phyloP scores from a whole-genome alignment of 2,113 vertebrate species.

The Cynocephalus volans region DNA sequence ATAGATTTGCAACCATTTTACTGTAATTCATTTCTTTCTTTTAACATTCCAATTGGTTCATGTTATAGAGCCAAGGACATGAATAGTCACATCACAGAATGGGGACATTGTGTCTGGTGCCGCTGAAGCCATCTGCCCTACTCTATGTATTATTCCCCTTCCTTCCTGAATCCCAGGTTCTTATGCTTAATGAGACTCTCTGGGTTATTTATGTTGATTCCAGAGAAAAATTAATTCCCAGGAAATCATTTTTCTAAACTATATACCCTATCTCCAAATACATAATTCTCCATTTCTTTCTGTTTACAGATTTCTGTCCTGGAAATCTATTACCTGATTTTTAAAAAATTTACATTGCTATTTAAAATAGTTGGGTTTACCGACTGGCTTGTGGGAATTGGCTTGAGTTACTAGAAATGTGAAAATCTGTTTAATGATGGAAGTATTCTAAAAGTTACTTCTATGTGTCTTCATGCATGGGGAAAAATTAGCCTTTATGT shows the following conservation, averaged over 20 bases:
- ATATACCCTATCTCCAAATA: background rate
- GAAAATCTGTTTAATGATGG: background rate
- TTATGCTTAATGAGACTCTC: background rate
- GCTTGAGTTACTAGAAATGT: background rate
- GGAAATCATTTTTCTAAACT: constrained; percentile 53
- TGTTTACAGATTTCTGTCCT: constrained; percentile 3
- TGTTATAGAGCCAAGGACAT: background rate
- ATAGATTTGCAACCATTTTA: background rate
- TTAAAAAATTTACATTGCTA: background rate
- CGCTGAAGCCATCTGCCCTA: background rate
- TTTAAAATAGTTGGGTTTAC: constrained; percentile 47
- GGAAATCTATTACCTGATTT: background rate
- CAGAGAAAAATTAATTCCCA: background rate
- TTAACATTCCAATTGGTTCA: background rate
- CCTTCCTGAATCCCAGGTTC: background rate
- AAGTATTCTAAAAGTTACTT: background rate
- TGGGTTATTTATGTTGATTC: background rate
- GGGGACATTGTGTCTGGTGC: background rate
- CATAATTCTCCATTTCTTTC: constrained; percentile 40
- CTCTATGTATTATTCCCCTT: background rate
- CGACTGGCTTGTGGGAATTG: background rate
- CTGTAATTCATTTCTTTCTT: background rate
- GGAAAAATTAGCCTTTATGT: background rate
- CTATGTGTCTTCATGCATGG: background rate
- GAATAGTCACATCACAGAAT: background rate